Base-by-base conservation (phyloP, 2,113 vertebrate species). In the Procapra przewalskii region DNA sequence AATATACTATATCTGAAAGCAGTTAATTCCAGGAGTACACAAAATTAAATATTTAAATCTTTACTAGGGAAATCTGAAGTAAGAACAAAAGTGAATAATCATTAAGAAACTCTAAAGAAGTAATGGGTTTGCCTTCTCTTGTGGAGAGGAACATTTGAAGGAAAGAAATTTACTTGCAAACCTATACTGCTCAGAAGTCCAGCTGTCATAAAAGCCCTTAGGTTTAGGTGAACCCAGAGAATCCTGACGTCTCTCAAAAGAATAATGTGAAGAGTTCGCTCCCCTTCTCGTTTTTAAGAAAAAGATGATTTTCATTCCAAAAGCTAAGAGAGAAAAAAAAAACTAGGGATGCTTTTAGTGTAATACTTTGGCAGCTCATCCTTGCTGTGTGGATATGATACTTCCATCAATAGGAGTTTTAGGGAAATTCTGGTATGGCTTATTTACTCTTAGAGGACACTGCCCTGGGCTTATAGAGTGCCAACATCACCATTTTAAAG, bases 11-110 rank as follows among this genome's bases (percentile, higher is more conserved):
- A 17, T 25, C 71, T 48, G 33, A 92, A 94, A 62, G 60, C 19
- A 71, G 85, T 54, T 91, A 43, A 86, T 91, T 84, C 12, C 33
- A 60, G 54, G 55, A 87, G 75, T 45, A 40, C 13, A 79, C 75
- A 60, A 52, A 92, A 97, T 82, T 71, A 95, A 96, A 83, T 60
- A 88, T 40, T 97, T 60, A 94, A 82, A 60, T 89, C 31, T 60
- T 83, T 52, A 50, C 86, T 93, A 79, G 89, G 67, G 91, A 91
- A 94, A 86, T 31, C n/a, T 1, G 45, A 94, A 62, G 60, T n/a
- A 59, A 87, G 92, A 77, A 64, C 57, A 23, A 79, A 96, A 90
- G 60, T 40, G 81, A 94, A 50, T 14, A 64, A 52, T 50, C 31
- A 45, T 3, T n/a, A 29, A 82, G 36, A 83, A 93, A 79, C 50